These are phyloP conservation scores for Hephaestus fuliginosus DNA, from an alignment of 2,797 vertebrate genomes.

Conservation along the genomic window DNA sequence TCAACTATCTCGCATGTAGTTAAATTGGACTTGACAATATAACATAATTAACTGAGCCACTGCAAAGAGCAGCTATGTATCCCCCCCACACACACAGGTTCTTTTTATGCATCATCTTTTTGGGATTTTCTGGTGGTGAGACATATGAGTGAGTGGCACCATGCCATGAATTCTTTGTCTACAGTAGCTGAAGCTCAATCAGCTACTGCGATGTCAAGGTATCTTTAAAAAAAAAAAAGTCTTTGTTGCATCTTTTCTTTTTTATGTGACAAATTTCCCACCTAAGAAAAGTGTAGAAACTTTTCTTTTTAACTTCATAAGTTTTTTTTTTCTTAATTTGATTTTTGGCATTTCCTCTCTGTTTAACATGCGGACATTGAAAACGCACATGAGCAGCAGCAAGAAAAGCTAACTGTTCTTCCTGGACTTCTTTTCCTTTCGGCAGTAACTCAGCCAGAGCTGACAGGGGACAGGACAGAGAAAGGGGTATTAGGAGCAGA, in stretches of 20 bases:
- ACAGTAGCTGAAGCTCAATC: neutral
- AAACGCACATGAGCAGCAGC: constrained; percentile 2
- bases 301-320: neutral
- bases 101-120: neutral
- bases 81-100: neutral
- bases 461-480: constrained; percentile 72
- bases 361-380: neutral
- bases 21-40: neutral
- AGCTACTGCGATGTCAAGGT: neutral
- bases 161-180: neutral
- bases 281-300: neutral
- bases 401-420: constrained; percentile 12
- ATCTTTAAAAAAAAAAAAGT: neutral
- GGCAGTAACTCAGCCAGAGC: constrained; percentile 39
- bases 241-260: neutral
- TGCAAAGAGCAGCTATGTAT: neutral
- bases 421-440: constrained; percentile 35
- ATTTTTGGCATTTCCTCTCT: neutral
- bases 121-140: neutral
- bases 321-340: neutral
- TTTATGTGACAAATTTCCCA: neutral
- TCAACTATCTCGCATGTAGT: neutral
- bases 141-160: neutral
- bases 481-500: constrained; percentile 64
- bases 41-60: constrained; percentile 1